Base-by-base conservation (phyloP, 1,140 invertebrate genomes). In the Mya arenaria region DNA sequence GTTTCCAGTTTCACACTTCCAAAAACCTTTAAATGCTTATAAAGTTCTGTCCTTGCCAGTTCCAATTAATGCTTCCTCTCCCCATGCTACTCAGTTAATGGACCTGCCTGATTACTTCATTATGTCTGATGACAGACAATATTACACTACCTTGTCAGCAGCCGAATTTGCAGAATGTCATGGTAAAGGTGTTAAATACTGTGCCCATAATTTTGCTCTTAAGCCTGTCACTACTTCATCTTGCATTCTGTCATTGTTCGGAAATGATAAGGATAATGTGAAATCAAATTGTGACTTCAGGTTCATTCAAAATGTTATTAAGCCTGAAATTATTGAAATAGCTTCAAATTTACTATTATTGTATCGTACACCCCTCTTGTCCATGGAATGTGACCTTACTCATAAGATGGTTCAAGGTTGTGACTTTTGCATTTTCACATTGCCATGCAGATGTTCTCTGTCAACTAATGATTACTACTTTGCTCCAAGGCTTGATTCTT, bases 401-500 rank as follows among this genome's bases (percentile, higher is more conserved):
- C 75, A 84, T 34, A 74, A 63, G 39, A 74, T 82, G 56, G 34
- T 82, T 5, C 48, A 41, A 39, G 69, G 79, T 13, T 82, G 69
- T 66, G 68, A 52, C 32, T 84, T 80, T 74, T 84, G 75, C 75
- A 71, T 84, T 30, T 68, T 84, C 41, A 71, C 37, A 15, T 28
- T 84, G 39, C 75, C 69, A 48, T 84, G 83, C 74, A 56, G n/a
- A 34, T 84, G 69, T 69, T 74, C 83, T 34, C 23, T 84, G 23
- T 74, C 83, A 34, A 68, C 83, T 30, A 78, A 75, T 55, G 63
- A 58, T 15, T 52, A 52, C 28, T 84, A 71, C 34, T 23, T 75
- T 41, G 62, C 55, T 2, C 60, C 69, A 34, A 68, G 72, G 30
- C 25, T 84, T 55, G 56, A 25, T 25, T 36, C 68, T 34, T 84